phyloP scores from a whole-genome alignment of 2,888 invertebrate species.

The Pristionchus exspectatus region DNA sequence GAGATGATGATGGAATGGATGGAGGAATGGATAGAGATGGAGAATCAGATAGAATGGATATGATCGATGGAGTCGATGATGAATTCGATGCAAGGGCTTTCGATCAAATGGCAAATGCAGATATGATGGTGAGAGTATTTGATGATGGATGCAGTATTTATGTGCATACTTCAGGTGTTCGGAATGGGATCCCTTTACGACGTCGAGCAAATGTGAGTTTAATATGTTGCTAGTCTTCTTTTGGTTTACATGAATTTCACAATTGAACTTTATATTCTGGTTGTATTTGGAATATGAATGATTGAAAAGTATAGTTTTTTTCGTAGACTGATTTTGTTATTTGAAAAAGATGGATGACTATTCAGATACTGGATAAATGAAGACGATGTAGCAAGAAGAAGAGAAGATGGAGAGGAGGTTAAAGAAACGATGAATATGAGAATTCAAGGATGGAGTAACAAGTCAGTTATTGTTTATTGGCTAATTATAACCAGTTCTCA shows the following conservation, averaged over 20 bases:
- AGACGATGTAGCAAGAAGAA: neutral
- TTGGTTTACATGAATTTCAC: neutral
- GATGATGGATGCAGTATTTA: neutral
- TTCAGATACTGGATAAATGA: neutral
- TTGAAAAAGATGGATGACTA: neutral
- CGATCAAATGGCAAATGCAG: neutral
- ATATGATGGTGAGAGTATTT: neutral
- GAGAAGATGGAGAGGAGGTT: neutral
- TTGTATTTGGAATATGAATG: too few species aligned
- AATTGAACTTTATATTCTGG: neutral
- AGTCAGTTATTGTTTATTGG: neutral
- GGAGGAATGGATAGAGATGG: neutral
- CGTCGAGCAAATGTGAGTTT: neutral
- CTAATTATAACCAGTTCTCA: neutral
- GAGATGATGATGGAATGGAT: constrained; percentile 8
- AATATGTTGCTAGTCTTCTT: neutral
- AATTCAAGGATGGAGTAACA: neutral
- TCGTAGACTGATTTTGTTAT: neutral
- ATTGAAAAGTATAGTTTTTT: too few species aligned
- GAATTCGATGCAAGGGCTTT: neutral
- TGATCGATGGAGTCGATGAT: neutral
- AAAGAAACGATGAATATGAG: constrained; percentile 15
- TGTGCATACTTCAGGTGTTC: neutral
- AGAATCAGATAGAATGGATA: neutral
- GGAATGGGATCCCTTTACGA: neutral